phyloP scores from a whole-genome alignment of 2,797 vertebrate genomes.

The Thunnus albacares region DNA sequence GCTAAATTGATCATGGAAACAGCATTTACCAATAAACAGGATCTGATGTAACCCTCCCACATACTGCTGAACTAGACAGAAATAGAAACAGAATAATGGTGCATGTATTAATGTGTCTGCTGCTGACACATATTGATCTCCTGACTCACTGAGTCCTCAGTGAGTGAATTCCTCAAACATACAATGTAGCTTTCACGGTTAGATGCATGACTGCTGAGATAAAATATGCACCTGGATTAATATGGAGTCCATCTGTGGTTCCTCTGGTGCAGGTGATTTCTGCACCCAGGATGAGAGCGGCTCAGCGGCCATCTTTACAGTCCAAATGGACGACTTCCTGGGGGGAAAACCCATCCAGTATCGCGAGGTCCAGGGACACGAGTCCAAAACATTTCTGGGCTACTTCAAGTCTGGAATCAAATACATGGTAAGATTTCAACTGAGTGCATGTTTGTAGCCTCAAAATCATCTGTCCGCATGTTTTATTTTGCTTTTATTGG shows the following conservation, averaged over 20 bases:
- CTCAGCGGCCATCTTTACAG: conserved; percentile 95
- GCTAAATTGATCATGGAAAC: conserved; percentile 54
- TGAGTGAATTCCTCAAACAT: not conserved
- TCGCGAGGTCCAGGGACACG: conserved; percentile 94
- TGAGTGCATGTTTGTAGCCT: not conserved
- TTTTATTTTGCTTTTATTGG: not conserved
- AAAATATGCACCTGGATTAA: conserved; percentile 1
- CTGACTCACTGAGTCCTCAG: not conserved
- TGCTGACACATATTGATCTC: conserved; percentile 24
- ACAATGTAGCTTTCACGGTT: not conserved
- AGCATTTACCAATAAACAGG: conserved; percentile 41
- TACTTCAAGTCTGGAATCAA: conserved; percentile 98
- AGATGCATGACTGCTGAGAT: conserved; percentile 7
- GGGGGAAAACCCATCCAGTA: conserved; percentile 95
- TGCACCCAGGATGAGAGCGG: conserved; percentile 97
- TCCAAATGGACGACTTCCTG: conserved; percentile 97
- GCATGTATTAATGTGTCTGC: conserved; percentile 27
- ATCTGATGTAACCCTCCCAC: conserved; percentile 46
- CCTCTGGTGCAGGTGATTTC: conserved; percentile 86
- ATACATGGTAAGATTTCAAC: conserved; percentile 90
- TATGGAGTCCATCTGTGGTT: conserved; percentile 14
- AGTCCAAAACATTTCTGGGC: conserved; percentile 93
- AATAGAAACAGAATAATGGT: conserved; percentile 37
- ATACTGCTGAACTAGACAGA: not conserved
- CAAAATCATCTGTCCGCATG: not conserved